Evolutionary conservation across 2,797 vertebrate genomes (phyloP).

Genomic region (Mormyrops boulengeri): DNA sequence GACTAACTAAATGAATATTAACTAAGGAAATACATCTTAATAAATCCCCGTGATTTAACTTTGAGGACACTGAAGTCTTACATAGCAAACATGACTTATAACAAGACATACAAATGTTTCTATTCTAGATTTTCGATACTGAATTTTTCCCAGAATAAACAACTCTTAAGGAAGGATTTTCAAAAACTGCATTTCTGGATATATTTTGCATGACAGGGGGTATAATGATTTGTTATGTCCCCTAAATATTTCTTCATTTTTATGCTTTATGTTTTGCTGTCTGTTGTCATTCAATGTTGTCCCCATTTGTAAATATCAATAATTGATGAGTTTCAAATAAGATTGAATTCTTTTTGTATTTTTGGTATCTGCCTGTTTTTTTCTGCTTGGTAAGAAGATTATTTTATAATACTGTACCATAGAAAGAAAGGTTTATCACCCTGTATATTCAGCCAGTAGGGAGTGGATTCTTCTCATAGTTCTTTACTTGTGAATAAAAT

Average conservation of each 20-base stretch:
- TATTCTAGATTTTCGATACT: neutral
- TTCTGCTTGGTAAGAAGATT: slow-evolving; percentile 58
- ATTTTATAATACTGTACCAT: neutral
- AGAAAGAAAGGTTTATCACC: too few relatives aligned
- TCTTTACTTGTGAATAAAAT: slow-evolving; percentile 75
- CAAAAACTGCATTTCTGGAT: neutral
- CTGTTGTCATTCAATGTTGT: slow-evolving; percentile 51
- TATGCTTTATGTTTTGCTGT: slow-evolving; percentile 20
- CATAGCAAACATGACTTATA: neutral
- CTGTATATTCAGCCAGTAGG: neutral
- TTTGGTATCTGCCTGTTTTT: slow-evolving; percentile 44
- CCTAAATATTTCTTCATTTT: slow-evolving; percentile 27
- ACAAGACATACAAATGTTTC: neutral
- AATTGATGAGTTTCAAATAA: slow-evolving; percentile 48
- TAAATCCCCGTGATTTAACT: neutral
- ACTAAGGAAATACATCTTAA: neutral
- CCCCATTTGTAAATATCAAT: slow-evolving; percentile 53
- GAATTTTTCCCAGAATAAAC: neutral
- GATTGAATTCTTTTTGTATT: slow-evolving; percentile 46
- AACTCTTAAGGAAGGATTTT: neutral
- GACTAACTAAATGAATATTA: neutral
- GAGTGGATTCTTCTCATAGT: slow-evolving; percentile 46
- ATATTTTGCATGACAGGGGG: neutral
- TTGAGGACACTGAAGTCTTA: neutral
- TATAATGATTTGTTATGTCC: slow-evolving; percentile 20